phyloP scores from a whole-genome alignment of 2,113 vertebrate genomes.

The Gnathonemus echidnorhynchus region DNA sequence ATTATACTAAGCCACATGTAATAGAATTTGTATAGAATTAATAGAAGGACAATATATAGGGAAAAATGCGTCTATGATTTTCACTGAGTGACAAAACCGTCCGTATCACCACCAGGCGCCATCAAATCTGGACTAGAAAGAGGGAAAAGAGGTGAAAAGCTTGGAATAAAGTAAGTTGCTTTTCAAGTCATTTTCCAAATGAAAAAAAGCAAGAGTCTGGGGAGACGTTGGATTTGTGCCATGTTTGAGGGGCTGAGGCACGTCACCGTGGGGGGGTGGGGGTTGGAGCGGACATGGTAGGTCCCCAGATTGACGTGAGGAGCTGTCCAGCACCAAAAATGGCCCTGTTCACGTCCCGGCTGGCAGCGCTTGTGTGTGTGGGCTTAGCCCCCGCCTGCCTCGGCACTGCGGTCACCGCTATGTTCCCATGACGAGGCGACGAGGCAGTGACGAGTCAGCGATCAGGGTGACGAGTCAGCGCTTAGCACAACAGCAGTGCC shows the following conservation, averaged over 20 bases:
- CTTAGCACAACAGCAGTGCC: background rate
- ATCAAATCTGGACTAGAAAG: constrained; percentile 26
- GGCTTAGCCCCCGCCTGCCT: no score
- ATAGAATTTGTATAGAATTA: background rate
- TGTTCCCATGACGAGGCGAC: background rate
- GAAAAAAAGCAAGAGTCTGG: background rate
- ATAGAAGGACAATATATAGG: background rate
- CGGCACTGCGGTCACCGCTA: background rate
- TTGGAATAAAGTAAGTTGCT: constrained; percentile 14
- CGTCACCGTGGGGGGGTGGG: background rate
- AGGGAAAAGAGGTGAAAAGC: constrained; percentile 30
- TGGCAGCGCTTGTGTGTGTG: background rate
- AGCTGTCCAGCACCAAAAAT: background rate
- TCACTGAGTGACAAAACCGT: constrained; percentile 11
- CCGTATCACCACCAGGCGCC: constrained; percentile 9
- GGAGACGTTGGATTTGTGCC: constrained; percentile 22
- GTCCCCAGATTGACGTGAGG: background rate
- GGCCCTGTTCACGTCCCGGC: background rate
- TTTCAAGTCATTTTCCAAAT: background rate
- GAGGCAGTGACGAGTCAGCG: background rate
- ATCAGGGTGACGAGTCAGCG: background rate
- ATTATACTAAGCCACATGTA: background rate
- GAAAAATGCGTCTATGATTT: background rate
- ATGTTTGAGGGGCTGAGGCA: constrained; percentile 2
- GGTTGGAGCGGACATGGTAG: background rate